Conservation (phyloP, 2,113 vertebrate species). For the Uria lomvia region DNA sequence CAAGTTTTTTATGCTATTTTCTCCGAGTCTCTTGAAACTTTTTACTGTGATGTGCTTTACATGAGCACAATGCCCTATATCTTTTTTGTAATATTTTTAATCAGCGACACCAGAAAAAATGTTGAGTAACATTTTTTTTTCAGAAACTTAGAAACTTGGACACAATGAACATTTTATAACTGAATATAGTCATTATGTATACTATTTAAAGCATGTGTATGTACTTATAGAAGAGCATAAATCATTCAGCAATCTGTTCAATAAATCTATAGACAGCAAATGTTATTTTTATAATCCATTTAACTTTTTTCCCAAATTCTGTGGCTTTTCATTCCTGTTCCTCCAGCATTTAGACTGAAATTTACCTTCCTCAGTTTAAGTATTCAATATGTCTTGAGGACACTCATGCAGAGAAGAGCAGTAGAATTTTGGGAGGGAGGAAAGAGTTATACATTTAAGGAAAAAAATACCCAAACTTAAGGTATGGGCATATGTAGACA, state of each 20-base stretch:
- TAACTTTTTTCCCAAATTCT: fast-evolving
- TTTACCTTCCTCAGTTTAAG: background rate
- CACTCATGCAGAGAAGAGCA: background rate
- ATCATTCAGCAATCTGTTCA: background rate
- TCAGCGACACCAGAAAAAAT: background rate
- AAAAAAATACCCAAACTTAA: background rate
- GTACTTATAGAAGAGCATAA: background rate
- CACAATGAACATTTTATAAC: background rate
- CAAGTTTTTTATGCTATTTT: background rate
- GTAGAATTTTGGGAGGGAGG: background rate
- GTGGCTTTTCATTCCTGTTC: background rate
- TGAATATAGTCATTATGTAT: background rate
- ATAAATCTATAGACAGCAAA: background rate
- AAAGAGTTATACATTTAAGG: background rate
- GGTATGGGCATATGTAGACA: background rate
- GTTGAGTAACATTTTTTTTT: background rate
- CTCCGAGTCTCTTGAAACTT: background rate
- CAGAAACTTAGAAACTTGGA: background rate
- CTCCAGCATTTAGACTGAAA: background rate
- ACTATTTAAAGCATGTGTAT: background rate
- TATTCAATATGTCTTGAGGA: background rate
- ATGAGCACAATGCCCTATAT: background rate
- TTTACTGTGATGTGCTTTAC: background rate
- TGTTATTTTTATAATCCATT: background rate
- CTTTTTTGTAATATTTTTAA: background rate